Conservation (phyloP, 2,888 invertebrate species). For the Azorinus chamasolen region DNA sequence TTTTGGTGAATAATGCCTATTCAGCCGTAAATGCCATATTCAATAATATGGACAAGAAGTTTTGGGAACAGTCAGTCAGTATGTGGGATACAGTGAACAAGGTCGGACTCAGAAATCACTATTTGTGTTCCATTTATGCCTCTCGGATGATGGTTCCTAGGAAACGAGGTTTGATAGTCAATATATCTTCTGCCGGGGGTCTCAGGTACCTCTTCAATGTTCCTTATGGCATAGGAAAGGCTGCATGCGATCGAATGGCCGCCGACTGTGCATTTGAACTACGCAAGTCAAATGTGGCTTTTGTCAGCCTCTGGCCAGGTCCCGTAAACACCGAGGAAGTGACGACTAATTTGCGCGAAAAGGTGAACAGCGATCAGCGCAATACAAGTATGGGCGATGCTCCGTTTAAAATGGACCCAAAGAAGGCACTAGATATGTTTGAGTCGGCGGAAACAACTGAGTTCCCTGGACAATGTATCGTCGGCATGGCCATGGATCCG, state of each 20-base stretch:
- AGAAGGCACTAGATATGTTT: too few relatives aligned
- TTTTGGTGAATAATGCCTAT: constrained; percentile 87
- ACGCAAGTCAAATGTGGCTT: constrained; percentile 83
- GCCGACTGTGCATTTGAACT: constrained; percentile 87
- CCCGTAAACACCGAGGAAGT: constrained; percentile 85
- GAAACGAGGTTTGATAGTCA: constrained; percentile 86
- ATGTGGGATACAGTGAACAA: constrained; percentile 86
- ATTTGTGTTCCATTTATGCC: constrained; percentile 86
- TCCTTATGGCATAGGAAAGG: constrained; percentile 87
- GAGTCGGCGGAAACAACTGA: too few relatives aligned
- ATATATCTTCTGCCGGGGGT: constrained; percentile 86
- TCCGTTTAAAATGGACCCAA: too few relatives aligned
- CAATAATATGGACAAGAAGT: constrained; percentile 78
- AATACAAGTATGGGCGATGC: too few relatives aligned
- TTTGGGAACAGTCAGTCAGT: constrained; percentile 85
- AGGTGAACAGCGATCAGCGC: too few relatives aligned
- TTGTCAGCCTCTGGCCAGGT: constrained; percentile 87
- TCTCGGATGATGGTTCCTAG: constrained; percentile 86
- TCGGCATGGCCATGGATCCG: too few relatives aligned
- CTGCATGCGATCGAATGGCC: constrained; percentile 87
- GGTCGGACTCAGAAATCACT: constrained; percentile 87
- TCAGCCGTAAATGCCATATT: constrained; percentile 82
- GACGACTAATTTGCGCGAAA: too few relatives aligned
- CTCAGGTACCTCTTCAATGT: constrained; percentile 86
- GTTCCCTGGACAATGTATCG: too few relatives aligned